Conservation (phyloP, 2,888 invertebrate genomes). For the Seladonia tumulorum region DNA sequence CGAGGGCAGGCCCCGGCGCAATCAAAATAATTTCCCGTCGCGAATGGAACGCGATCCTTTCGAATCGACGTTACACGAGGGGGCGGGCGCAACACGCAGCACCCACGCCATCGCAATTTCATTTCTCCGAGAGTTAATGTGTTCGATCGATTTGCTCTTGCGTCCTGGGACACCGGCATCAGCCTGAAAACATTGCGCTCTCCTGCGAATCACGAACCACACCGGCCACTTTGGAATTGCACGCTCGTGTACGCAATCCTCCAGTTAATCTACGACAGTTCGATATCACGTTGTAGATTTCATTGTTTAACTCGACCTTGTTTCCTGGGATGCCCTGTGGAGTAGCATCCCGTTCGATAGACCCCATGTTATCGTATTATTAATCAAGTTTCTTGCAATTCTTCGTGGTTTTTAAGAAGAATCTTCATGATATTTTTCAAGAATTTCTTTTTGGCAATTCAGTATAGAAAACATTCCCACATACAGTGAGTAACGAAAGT, state of each 20-base stretch:
- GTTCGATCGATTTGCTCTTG: constrained; percentile 45
- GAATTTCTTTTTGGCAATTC: too few species aligned
- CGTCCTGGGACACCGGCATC: constrained; percentile 13
- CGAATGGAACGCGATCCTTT: constrained; percentile 29
- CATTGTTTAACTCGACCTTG: not conserved
- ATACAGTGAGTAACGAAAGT: too few species aligned
- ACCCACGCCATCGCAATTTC: constrained; percentile 45
- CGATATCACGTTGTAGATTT: not conserved
- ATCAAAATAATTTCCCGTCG: constrained; percentile 38
- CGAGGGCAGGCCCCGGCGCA: not conserved
- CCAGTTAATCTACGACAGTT: not conserved
- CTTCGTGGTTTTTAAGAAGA: too few species aligned
- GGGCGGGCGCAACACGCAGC: constrained; percentile 26
- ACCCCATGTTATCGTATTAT: not conserved
- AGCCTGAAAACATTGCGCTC: not conserved
- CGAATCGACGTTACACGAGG: constrained; percentile 36
- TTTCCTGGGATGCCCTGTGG: not conserved
- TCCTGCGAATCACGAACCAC: not conserved
- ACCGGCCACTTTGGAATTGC: not conserved
- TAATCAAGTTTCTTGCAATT: not conserved
- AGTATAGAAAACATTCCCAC: too few species aligned
- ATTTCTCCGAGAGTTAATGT: constrained; percentile 42
- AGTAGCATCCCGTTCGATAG: not conserved
- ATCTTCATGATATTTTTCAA: too few species aligned
- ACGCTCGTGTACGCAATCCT: not conserved